These are phyloP conservation scores for Sphenodon punctatus DNA, from an alignment of 2,797 vertebrate genomes.

Conservation along the genomic window DNA sequence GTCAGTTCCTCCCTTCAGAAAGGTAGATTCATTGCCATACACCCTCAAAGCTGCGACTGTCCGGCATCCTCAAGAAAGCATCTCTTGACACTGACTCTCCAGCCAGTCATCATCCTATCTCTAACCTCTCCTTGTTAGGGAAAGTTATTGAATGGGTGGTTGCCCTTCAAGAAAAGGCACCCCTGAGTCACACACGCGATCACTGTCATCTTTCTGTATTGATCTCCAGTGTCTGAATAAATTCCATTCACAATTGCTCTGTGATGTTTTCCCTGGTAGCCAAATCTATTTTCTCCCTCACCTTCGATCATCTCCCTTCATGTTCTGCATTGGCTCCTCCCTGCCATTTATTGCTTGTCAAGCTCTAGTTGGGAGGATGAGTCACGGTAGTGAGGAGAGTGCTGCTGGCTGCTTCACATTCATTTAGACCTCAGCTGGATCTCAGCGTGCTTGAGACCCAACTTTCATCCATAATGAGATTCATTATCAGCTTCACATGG, in stretches of 20 bases:
- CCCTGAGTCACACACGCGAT: background rate
- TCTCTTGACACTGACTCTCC: too few species aligned
- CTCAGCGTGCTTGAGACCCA: background rate
- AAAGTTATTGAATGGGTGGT: too few species aligned
- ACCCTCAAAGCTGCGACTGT: too few species aligned
- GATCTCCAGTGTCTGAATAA: slow-evolving; percentile 36
- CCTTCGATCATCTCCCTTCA: background rate
- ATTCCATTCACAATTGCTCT: background rate
- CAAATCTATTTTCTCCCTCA: background rate
- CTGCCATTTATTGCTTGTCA: slow-evolving; percentile 17
- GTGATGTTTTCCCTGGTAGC: background rate
- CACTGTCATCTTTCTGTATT: background rate
- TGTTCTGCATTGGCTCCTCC: slow-evolving; percentile 8
- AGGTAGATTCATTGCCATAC: too few species aligned
- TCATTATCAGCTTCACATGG: slow-evolving; percentile 4
- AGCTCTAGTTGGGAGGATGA: background rate
- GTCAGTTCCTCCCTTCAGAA: too few species aligned
- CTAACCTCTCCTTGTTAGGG: too few species aligned
- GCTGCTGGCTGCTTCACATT: slow-evolving; percentile 31
- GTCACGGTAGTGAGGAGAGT: background rate
- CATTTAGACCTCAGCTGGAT: slow-evolving; percentile 30
- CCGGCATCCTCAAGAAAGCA: too few species aligned
- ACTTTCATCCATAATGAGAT: background rate
- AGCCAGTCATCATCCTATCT: too few species aligned
- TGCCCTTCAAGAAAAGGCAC: too few species aligned